Percentiles rank a stretch among this genome's conserved stretches.
Conservation (phyloP, 1,140 invertebrate genomes). For the Danaus plexippus region DNA sequence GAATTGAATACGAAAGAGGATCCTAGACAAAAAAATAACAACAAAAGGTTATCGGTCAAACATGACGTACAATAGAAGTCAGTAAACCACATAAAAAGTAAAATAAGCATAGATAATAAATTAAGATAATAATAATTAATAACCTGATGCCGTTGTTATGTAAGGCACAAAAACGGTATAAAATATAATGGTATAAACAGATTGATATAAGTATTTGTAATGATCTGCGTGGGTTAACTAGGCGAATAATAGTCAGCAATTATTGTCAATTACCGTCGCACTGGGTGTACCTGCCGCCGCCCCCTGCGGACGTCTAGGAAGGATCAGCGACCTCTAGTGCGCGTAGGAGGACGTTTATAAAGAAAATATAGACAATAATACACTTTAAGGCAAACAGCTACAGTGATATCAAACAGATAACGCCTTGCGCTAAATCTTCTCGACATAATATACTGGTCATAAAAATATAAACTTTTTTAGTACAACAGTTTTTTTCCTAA, state of each 20-base stretch:
- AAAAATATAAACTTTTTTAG: no score
- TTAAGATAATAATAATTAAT: constrained; percentile 16
- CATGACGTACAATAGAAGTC: constrained; percentile 13
- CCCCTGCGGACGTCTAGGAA: constrained; percentile 16
- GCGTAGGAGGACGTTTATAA: constrained; percentile 38
- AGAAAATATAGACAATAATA: constrained; percentile 19
- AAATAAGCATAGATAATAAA: constrained; percentile 13
- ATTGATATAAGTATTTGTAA: constrained; percentile 26
- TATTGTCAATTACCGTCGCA: constrained; percentile 35
- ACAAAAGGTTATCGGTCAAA: constrained; percentile 18
- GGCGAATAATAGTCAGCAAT: constrained; percentile 34
- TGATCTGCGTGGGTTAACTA: constrained; percentile 26
- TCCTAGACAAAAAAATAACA: constrained; percentile 7
- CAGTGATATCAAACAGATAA: no score
- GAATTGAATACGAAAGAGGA: no score
- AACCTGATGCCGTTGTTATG: background rate
- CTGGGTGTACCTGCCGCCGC: constrained; percentile 22
- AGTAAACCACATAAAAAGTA: constrained; percentile 10
- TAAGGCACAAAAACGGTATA: background rate
- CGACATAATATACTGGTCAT: no score
- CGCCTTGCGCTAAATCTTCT: no score
- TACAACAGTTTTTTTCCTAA: no score
- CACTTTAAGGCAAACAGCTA: background rate
- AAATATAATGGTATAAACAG: constrained; percentile 13
- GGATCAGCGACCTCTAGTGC: constrained; percentile 32